phyloP scores from a whole-genome alignment of 2,888 invertebrate species.

The Synergus gifuensis region DNA sequence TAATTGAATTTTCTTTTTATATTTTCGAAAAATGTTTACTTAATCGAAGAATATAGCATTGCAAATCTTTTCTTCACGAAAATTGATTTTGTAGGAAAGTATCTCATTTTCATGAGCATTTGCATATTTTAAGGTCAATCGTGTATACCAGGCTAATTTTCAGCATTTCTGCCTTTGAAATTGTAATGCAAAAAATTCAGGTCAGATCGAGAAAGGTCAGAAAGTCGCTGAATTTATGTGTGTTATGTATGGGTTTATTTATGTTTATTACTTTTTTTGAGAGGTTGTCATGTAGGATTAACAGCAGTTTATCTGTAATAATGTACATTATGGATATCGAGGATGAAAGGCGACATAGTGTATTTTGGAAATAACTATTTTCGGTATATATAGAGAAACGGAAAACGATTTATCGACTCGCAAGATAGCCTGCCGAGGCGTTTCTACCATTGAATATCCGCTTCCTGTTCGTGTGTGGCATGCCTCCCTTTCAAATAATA shows the following conservation, averaged over 20 bases:
- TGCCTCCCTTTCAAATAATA: constrained; percentile 38
- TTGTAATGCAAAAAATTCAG: neutral
- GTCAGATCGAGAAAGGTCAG: neutral
- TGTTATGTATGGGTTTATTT: neutral
- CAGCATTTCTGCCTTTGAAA: neutral
- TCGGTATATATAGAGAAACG: constrained; percentile 9
- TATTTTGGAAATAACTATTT: constrained; percentile 26
- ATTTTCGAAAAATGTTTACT: no score
- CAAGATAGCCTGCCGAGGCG: constrained; percentile 38
- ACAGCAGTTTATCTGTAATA: neutral
- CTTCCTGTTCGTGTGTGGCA: constrained; percentile 36
- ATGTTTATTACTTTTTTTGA: neutral
- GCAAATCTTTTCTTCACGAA: neutral
- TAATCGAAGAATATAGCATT: no score
- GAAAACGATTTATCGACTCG: constrained; percentile 41
- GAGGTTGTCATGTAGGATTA: neutral
- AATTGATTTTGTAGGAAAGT: neutral
- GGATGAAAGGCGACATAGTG: neutral
- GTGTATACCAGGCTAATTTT: neutral
- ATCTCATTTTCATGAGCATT: neutral
- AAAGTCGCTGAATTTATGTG: neutral
- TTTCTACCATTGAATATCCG: constrained; percentile 37
- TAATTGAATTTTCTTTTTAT: no score
- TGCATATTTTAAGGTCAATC: constrained; percentile 25
- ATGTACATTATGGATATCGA: constrained; percentile 9